phyloP scores from a whole-genome alignment of 1,140 invertebrate genomes.

The Drosophila asahinai region DNA sequence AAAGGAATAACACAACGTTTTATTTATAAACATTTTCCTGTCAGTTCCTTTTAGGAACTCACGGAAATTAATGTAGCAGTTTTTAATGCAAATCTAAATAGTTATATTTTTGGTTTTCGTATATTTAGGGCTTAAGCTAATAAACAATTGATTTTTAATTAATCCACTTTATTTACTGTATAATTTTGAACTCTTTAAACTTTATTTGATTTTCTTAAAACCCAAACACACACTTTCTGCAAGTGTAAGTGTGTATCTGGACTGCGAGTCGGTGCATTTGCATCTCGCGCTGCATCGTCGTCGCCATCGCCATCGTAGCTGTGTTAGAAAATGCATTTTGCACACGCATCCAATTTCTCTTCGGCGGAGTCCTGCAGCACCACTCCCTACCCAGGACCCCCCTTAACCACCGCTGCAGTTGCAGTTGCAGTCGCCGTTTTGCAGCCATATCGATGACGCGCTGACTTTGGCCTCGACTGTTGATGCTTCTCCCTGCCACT shows the following conservation, averaged over 20 bases:
- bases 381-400: neutral
- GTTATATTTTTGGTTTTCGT: too few relatives aligned
- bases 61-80: neutral
- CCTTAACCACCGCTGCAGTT: slow-evolving; percentile 8
- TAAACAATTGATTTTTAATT: too few relatives aligned
- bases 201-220: too few relatives aligned
- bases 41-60: neutral
- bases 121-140: neutral
- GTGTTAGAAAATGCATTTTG: slow-evolving; percentile 82
- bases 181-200: too few relatives aligned
- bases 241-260: slow-evolving; percentile 33
- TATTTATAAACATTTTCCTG: neutral
- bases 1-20: neutral
- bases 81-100: neutral
- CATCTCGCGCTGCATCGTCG: slow-evolving; percentile 67
- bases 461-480: slow-evolving; percentile 78
- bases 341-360: slow-evolving; percentile 81
- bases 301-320: slow-evolving; percentile 61
- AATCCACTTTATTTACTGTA: neutral
- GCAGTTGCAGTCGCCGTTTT: slow-evolving; percentile 47
- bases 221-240: neutral
- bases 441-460: slow-evolving; percentile 76
- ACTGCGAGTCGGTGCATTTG: slow-evolving; percentile 71
- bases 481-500: slow-evolving; percentile 32
- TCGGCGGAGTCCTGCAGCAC: slow-evolving; percentile 20